Evolutionary conservation across 2,797 vertebrate genomes (phyloP), one percentile per base, ranked within the genome.

Genomic region (Sebastes hubbsi): DNA sequence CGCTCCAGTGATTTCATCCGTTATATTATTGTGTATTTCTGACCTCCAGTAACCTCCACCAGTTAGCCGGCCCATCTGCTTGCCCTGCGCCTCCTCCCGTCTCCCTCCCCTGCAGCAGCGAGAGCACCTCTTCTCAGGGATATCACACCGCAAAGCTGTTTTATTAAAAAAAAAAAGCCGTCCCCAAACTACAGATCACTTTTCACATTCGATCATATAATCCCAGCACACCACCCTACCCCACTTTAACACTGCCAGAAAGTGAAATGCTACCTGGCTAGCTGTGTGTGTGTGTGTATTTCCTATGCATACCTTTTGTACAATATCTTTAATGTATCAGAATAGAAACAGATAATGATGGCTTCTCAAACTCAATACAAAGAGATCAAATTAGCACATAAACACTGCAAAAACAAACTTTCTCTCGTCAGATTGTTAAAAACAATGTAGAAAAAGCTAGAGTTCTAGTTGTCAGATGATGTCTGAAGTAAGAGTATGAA

Each of bases 61-160:
- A 49, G 64, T 84, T 52, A 54, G 25, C 49, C n/a, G 13, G 27
- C 65, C 78, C 78, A 64, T 75, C 36, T 68, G 52, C 38, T 74
- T 66, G n/a, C 60, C 74, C 73, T 34, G 46, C 61, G 59, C 60
- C 27, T 36, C 34, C 63, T 74, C 69, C 27, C 7, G 4, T 62
- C 75, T 77, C 73, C 65, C 72, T 73, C 63, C 74, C 68, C 77
- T 86, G 81, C 86, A 88, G 80, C 82, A 62, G 60, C 4, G 89
- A 86, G 63, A 56, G 67, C 78, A 61, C 75, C 61, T 87, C 91
- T 96, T 97, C 96, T 95, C 96, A 96, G 93, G 95, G 94, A 94
- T 96, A 96, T 96, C 96, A 92, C 64, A 88, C 91, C 75, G 77
- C 94, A 86, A 5, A 83, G 72, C 83, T 90, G 92, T 93, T 96